Percentiles rank a stretch among this genome's conserved stretches.
These are phyloP conservation scores for Hydrozoanthus gracilis DNA, from an alignment of 92 coral and sea anemone species.

Conservation along the genomic window DNA sequence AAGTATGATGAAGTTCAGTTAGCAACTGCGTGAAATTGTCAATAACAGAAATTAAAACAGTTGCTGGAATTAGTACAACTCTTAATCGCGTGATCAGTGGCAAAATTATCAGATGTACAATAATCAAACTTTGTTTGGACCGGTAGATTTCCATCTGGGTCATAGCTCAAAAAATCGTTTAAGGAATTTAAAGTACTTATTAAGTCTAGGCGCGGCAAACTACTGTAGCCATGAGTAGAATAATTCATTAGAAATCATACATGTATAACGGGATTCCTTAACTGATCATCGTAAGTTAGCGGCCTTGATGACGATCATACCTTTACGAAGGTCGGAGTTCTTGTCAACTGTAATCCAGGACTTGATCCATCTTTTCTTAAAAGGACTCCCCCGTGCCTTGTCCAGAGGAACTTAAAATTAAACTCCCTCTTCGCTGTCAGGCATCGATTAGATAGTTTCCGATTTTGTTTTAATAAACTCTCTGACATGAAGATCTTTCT, in stretches of 20 bases:
- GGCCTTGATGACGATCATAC: conserved; percentile 12
- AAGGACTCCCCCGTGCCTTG: background rate
- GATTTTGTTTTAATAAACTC: background rate
- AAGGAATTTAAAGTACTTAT: conserved; percentile 9
- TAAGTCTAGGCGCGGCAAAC: conserved; percentile 16
- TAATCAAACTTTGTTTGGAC: conserved; percentile 47
- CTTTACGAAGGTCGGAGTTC: conserved; percentile 11
- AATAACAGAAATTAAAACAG: conserved; percentile 2
- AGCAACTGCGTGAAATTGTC: background rate
- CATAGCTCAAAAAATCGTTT: background rate
- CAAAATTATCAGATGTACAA: conserved; percentile 59
- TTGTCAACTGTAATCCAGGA: background rate
- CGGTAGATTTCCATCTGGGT: conserved; percentile 31
- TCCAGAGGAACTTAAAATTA: background rate
- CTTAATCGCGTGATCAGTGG: conserved; percentile 36
- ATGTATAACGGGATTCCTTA: conserved; percentile 17
- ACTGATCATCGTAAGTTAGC: background rate
- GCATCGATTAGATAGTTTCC: conserved; percentile 4
- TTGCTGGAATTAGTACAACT: conserved; percentile 36
- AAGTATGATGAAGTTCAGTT: conserved; percentile 41
- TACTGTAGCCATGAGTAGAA: conserved; percentile 23
- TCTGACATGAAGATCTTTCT: conserved; percentile 17
- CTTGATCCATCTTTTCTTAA: conserved; percentile 40
- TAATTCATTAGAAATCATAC: background rate
- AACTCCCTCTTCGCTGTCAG: conserved; percentile 43